Conservation (phyloP, 2,797 vertebrate genomes). For the Paratrypauchen microcephalus region DNA sequence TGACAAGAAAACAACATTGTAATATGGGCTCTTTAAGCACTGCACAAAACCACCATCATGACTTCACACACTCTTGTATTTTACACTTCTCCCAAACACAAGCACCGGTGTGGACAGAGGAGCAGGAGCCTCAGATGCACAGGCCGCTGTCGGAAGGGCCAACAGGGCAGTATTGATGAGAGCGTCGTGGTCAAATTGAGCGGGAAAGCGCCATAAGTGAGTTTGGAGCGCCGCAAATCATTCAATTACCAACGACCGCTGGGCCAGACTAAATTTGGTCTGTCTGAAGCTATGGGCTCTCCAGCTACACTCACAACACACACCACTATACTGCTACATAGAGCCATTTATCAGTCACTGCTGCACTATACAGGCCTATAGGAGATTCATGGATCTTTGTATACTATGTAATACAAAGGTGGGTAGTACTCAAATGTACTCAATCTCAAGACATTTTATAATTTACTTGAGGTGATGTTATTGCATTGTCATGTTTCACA, state of each 20-base stretch:
- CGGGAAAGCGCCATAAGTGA: conserved; percentile 75
- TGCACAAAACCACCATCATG: too few species aligned
- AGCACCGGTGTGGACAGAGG: conserved; percentile 8
- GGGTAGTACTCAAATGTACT: too few species aligned
- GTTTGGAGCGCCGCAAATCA: conserved; percentile 72
- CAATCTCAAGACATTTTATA: too few species aligned
- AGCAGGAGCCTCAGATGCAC: conserved; percentile 49
- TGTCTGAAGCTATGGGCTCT: conserved; percentile 38
- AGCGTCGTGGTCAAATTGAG: conserved; percentile 73
- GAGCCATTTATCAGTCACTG: not conserved
- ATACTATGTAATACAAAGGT: too few species aligned
- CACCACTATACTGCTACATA: not conserved
- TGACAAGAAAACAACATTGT: too few species aligned
- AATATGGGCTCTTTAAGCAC: too few species aligned
- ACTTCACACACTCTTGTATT: too few species aligned
- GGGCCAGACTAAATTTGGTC: conserved; percentile 57
- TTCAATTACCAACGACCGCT: conserved; percentile 73
- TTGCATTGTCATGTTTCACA: too few species aligned
- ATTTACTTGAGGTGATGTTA: too few species aligned
- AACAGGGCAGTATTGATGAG: conserved; percentile 73
- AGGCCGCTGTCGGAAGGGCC: conserved; percentile 48
- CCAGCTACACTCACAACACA: conserved; percentile 21
- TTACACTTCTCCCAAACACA: not conserved
- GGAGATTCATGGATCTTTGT: not conserved
- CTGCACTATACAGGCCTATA: not conserved